Percentiles rank a stretch among this genome's conserved stretches.
phyloP scores from a whole-genome alignment of 2,888 invertebrate species.

The Pristionchus entomophagus region DNA sequence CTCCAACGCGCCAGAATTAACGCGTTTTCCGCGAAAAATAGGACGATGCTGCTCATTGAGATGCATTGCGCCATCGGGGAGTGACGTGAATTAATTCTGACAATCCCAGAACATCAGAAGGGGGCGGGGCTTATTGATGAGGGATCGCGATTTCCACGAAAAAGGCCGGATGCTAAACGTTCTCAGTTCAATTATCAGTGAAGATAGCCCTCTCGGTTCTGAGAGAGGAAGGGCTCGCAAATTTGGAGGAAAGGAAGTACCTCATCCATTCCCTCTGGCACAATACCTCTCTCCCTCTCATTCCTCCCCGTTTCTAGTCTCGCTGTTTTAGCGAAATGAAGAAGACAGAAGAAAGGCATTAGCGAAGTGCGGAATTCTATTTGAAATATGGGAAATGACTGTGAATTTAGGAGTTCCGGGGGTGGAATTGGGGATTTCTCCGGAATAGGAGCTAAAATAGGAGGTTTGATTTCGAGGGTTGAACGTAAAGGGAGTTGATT shows the following conservation, averaged over 20 bases:
- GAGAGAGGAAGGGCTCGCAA: background rate
- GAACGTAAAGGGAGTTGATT: background rate
- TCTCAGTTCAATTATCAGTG: background rate
- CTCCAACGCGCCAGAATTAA: background rate
- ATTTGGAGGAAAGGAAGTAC: slow-evolving; percentile 8
- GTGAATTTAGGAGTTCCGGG: background rate
- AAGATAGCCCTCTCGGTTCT: background rate
- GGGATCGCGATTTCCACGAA: background rate
- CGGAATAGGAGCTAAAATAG: background rate
- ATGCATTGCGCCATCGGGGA: background rate
- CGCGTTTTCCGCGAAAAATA: background rate
- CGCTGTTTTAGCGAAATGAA: slow-evolving; percentile 29
- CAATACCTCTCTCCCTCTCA: background rate
- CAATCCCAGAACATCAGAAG: too few species aligned
- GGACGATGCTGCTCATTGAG: background rate
- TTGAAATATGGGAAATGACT: slow-evolving; percentile 17
- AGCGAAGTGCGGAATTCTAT: slow-evolving; percentile 29
- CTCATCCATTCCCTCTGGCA: background rate
- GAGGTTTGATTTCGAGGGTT: slow-evolving; percentile 7
- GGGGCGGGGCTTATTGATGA: too few species aligned
- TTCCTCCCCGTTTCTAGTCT: background rate
- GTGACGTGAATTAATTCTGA: background rate
- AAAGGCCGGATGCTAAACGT: background rate
- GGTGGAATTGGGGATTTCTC: background rate
- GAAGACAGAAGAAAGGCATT: slow-evolving; percentile 8